Percentiles rank a stretch among this genome's conserved stretches.
Evolutionary conservation across 2,113 vertebrate genomes (phyloP).

Genomic region (Barnardius zonarius): DNA sequence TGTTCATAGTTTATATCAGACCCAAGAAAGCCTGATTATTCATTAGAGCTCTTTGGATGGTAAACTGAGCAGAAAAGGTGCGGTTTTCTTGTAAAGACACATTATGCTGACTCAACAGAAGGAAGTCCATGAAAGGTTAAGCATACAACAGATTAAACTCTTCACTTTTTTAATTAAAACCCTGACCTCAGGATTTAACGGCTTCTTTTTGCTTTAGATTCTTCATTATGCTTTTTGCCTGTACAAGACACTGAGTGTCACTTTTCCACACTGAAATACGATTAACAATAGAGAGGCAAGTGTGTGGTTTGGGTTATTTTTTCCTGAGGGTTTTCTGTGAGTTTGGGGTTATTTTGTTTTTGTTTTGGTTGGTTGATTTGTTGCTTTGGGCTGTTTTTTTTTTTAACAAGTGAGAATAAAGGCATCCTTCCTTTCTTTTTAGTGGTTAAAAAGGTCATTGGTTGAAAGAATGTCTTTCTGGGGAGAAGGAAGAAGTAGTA

Average conservation of each 20-base stretch:
- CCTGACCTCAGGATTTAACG: background rate
- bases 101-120: background rate
- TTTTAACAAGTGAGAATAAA: background rate
- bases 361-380: background rate
- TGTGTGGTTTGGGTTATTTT: background rate
- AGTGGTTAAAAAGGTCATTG: background rate
- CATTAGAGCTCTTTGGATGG: background rate
- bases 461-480: background rate
- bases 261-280: background rate
- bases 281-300: background rate
- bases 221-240: background rate
- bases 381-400: background rate
- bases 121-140: background rate
- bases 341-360: background rate
- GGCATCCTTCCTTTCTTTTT: background rate
- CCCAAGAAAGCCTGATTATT: background rate
- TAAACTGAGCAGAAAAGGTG: conserved; percentile 32
- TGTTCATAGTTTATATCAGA: background rate
- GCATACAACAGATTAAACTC: background rate
- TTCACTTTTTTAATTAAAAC: background rate
- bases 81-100: background rate
- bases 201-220: background rate
- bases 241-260: background rate
- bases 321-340: background rate
- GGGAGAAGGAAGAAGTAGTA: background rate